Base-by-base conservation (phyloP, 1,140 invertebrate genomes). In the Eciton burchellii region DNA sequence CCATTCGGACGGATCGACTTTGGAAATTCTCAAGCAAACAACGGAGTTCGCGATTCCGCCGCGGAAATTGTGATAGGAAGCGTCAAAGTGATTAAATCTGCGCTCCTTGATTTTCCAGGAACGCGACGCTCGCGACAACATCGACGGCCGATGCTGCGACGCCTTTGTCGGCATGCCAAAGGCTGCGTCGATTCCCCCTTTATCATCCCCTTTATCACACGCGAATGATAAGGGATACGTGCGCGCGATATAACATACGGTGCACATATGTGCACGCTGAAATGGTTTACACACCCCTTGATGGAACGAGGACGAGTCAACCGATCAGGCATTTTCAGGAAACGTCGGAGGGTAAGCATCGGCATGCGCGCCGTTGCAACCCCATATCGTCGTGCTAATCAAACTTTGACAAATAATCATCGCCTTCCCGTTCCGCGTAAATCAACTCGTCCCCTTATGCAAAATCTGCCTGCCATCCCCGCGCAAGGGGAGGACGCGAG, bases 331-430 rank as follows among this genome's bases (percentile, higher is more conserved):
- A 47, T 49, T 63, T 45, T 68, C 71, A 57, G 54, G 71, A 83
- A 82, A 77, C 72, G 85, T 83, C 79, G 79, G 85, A 35, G 35
- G 45, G 79, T 84, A 85, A 79, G 68, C 84, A 63, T 60, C 52
- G 54, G 56, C 59, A 19, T 66, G 6, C 14, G 60, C 60, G 43
- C 56, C 49, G 21, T 60, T 81, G 47, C 65, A 11, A 45, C 21
- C 60, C 52, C 68, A 82, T 45, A 74, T 73, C 70, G 60, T 62
- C 19, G n/a, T 12, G 63, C 9, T 43, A 85, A 85, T 84, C 60
- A 54, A 82, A 71, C 74, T 43, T 70, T 45, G 12, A 56, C 74
- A 79, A 79, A 79, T 79, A 79, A 79, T 79, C 70, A 70, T 35
- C 63, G 3, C 56, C 74, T 79, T 79, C 70, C 49, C 63, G 45